Evolutionary conservation across 2,113 vertebrate genomes (phyloP), one percentile per base, ranked within the genome.

Genomic region (Rhabdornis inornatus): DNA sequence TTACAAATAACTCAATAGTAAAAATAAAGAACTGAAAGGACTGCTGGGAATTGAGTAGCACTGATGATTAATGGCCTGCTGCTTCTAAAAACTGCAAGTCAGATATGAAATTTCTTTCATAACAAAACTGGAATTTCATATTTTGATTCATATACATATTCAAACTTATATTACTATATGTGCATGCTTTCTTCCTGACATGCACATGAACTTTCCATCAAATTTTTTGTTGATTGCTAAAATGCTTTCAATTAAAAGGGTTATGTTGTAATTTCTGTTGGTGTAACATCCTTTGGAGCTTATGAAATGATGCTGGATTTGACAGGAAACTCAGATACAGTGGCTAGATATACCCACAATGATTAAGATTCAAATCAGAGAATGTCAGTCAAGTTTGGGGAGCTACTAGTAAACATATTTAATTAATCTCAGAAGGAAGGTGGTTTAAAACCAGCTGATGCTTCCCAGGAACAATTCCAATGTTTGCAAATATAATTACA

Each of bases 181-280:
- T 12, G 3, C 11, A 25, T 61, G 11, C 6, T 65, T 84, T 87
- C 55, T 87, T 72, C 40, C 40, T 87, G 49, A 35, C 0, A 1
- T 52, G 25, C 6, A 14, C 0, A 0, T 40, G 14, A 87, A 42
- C 3, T 45, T 69, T 23, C 30, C 10, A 3, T 69, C 3, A 13
- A 52, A 60, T 53, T n/a, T 78, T 63, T 71, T 74, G 19, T 55
- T 80, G 31, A 64, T 50, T 64, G 10, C 25, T 63, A 17, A 39
- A 60, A 55, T 39, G 3, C 21, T 74, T 89, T 84, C 42, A 78
- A 2, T 72, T 82, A 64, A 79, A 90, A 31, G 22, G 10, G 3
- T 49, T 59, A 18, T 18, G 1, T 35, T 87, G 9, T 39, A 39
- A 59, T 60, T 79, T 68, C 31, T 91, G 6, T 44, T 76, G 21